Evolutionary conservation across 2,888 invertebrate species (phyloP), one percentile per base, ranked within the genome.

Genomic region (Pycnomerus fuliginosus): DNA sequence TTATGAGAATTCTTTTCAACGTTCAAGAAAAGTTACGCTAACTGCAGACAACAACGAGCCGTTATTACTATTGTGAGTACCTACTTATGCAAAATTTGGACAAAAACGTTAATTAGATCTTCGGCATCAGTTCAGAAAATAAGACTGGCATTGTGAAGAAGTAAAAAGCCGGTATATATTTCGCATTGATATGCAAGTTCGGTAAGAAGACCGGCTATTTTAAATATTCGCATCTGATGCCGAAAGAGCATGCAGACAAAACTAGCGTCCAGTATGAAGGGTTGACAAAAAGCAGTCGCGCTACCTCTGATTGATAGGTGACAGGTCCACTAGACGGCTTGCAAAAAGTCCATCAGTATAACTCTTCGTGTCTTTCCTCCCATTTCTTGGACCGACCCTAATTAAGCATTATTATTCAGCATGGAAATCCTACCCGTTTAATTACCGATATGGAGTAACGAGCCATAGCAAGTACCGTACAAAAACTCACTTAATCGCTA

Each of bases 221-320:
- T 70, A 69, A 70, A 70, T 70, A 70, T 70, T 68, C 65, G 64
- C 60, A 53, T 56, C 51, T 43, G 61, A 60, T 60, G 62, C 60
- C 61, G 58, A 58, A 57, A 56, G 53, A 53, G 44, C 52, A 44
- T 57, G 51, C 58, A 61, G 62, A 62, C 64, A 62, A 65, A 67
- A 65, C 68, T 67, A 69, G 67, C 65, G 68, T 66, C 65, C 67
- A 65, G 70, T 70, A 71, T 69, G 70, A 70, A 65, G 66, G 65
- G 65, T 70, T 71, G 72, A 71, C 72, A 72, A 72, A 72, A 72
- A 72, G 72, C 65, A 69, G 72, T 71, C 69, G 65, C 71, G 68
- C 68, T 65, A 56, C 67, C 62, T 62, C 67, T 71, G 72, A 72
- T 72, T 72, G 72, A 72, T 72, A 71, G 70, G 71, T 72, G 72